Percentiles rank a stretch among this genome's conserved stretches.
Evolutionary conservation across 2,797 vertebrate genomes (phyloP).

Genomic region (Mormyrops boulengeri): DNA sequence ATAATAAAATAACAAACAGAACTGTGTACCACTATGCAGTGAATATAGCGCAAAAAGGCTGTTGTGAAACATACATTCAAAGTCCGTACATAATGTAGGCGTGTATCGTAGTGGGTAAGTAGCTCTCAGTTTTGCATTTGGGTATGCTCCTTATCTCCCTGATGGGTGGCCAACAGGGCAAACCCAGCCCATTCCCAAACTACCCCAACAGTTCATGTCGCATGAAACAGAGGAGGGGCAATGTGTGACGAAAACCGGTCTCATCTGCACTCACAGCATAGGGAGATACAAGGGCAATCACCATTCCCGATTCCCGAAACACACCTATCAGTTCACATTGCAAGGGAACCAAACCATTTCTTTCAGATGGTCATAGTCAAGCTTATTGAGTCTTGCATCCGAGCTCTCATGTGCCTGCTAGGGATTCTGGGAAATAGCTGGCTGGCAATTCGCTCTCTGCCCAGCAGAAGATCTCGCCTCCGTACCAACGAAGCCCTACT

Average conservation of each 20-base stretch:
- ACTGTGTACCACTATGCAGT: neutral
- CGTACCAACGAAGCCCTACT: conserved; percentile 62
- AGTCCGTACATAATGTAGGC: neutral
- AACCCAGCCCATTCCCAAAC: neutral
- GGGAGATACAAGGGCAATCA: neutral
- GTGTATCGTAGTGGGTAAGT: neutral
- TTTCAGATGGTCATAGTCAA: conserved; percentile 39
- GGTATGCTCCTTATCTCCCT: neutral
- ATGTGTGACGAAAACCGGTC: neutral
- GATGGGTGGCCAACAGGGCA: neutral
- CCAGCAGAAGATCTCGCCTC: conserved; percentile 41
- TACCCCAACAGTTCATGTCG: neutral
- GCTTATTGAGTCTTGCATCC: conserved; percentile 47
- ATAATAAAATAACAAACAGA: neutral
- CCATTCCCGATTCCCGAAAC: neutral
- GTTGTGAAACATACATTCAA: neutral
- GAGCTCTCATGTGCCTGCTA: conserved; percentile 53
- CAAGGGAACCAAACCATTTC: neutral
- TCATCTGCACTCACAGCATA: neutral
- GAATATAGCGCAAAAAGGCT: neutral
- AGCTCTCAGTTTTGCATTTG: neutral
- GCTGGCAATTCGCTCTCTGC: conserved; percentile 55
- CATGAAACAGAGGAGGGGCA: neutral
- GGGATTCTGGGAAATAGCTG: conserved; percentile 66
- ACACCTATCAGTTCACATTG: neutral